phyloP scores from a whole-genome alignment of 2,797 vertebrate species.

The Ambastaia sidthimunki region DNA sequence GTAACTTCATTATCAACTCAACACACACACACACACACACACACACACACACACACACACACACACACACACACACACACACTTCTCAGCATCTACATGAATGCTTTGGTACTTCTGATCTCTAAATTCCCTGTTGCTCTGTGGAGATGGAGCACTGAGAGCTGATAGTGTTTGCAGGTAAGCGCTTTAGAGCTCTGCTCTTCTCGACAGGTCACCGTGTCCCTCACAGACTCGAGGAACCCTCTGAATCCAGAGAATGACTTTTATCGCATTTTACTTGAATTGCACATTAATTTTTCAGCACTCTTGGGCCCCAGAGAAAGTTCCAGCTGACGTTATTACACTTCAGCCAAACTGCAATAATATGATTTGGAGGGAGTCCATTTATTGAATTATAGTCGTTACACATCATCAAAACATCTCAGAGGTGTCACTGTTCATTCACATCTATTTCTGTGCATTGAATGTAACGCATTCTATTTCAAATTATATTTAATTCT shows the following conservation, averaged over 20 bases:
- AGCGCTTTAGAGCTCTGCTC: constrained; percentile 13
- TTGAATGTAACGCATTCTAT: neutral
- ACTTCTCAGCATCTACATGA: neutral
- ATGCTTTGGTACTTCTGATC: neutral
- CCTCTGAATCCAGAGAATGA: neutral
- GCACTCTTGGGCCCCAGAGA: neutral
- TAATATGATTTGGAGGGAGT: neutral
- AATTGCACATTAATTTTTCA: constrained; percentile 15
- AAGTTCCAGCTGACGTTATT: neutral
- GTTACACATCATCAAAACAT: neutral
- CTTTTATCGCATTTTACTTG: constrained; percentile 18
- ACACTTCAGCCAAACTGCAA: constrained; percentile 10
- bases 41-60: neutral
- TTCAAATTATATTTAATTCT: neutral
- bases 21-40: neutral
- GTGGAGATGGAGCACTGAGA: neutral
- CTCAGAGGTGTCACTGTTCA: neutral
- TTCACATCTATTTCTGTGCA: neutral
- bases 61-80: neutral
- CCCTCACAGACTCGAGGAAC: neutral
- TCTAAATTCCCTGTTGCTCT: neutral
- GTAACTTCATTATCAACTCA: neutral
- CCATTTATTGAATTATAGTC: constrained; percentile 16
- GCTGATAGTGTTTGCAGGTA: constrained; percentile 21
- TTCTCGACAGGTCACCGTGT: constrained; percentile 1